Percentiles rank a stretch among this genome's conserved stretches.
Conservation (phyloP, 2,888 invertebrate genomes). For the Pyrochroa serraticornis region DNA sequence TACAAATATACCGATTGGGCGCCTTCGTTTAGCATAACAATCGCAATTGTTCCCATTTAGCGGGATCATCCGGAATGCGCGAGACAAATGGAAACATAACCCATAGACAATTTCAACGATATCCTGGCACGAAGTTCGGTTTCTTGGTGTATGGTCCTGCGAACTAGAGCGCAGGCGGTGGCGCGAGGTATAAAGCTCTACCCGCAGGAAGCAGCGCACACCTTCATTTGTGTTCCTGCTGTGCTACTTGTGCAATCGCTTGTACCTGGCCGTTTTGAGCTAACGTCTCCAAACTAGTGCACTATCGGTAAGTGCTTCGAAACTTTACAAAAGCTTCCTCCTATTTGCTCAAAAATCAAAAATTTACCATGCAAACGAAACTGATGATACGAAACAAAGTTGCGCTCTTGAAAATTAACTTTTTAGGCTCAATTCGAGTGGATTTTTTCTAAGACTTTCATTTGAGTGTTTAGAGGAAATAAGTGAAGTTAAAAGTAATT, state of each 20-base stretch:
- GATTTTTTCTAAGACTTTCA: too few species aligned
- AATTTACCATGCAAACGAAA: background rate
- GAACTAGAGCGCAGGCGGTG: conserved; percentile 37
- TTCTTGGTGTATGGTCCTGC: conserved; percentile 7
- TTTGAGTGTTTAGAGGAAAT: too few species aligned
- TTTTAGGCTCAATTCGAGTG: too few species aligned
- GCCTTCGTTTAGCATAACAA: too few species aligned
- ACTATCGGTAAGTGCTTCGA: conserved; percentile 12
- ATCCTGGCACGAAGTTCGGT: background rate
- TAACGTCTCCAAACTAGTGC: conserved; percentile 11
- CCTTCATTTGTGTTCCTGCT: conserved; percentile 39
- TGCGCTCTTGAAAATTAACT: too few species aligned
- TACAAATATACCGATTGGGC: too few species aligned
- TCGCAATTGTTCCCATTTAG: too few species aligned
- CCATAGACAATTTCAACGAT: too few species aligned
- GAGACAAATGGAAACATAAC: too few species aligned
- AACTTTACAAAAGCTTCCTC: conserved; percentile 1
- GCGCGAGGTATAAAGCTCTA: conserved; percentile 41
- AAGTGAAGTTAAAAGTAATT: too few species aligned
- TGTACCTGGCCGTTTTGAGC: conserved; percentile 9
- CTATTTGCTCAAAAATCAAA: conserved; percentile 1
- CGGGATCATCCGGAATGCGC: too few species aligned
- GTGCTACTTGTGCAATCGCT: conserved; percentile 29
- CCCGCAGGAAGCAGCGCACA: conserved; percentile 37
- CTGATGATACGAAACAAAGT: background rate